Evolutionary conservation across 2,888 invertebrate species (phyloP), one percentile per base, ranked within the genome.

Genomic region (Ectemnius continuus): DNA sequence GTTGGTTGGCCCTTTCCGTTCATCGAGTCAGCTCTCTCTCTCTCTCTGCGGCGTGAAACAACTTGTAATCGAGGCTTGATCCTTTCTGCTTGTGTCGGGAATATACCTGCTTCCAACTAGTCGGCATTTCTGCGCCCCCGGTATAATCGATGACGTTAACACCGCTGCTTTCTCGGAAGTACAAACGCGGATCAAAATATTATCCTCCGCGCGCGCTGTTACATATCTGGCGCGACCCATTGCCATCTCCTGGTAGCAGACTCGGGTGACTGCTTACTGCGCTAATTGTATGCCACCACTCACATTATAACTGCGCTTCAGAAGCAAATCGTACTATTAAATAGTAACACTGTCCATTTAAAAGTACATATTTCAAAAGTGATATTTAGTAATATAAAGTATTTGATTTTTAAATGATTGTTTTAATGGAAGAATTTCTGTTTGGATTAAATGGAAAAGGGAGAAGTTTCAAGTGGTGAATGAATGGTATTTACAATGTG

Each of bases 111-210:
- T 52, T 52, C 14, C 52, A 16, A 1, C 52, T 52, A 5, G 26
- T 20, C 26, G 14, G 4, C 26, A 8, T 58, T 58, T 11, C 20
- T 11, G 20, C 5, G 36, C 36, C 36, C 52, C 52, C 16, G 52
- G n/a, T 52, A 52, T 52, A 52, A 52, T 52, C 52, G 52, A 52
- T 52, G 52, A 52, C 23, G 60, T 60, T 28, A 14, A 28, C 26
- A 28, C n/a, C 26, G 60, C 57, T 14, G n/a, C 13, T 28, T 58
- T 60, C 60, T 60, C 26, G 60, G 60, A 60, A 60, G 60, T 60
- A 28, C 26, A 60, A 60, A 26, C 26, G 28, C 2, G 26, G 60
- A 60, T 60, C 28, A 28, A 60, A 60, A 60, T 60, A 26, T 60
- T 60, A 60, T 28, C 26, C 28, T 60, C n/a, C 60, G 60, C 60